Percentiles rank a stretch among this genome's conserved stretches.
phyloP scores from a whole-genome alignment of 1,140 invertebrate genomes.

The Zaprionus davidi region DNA sequence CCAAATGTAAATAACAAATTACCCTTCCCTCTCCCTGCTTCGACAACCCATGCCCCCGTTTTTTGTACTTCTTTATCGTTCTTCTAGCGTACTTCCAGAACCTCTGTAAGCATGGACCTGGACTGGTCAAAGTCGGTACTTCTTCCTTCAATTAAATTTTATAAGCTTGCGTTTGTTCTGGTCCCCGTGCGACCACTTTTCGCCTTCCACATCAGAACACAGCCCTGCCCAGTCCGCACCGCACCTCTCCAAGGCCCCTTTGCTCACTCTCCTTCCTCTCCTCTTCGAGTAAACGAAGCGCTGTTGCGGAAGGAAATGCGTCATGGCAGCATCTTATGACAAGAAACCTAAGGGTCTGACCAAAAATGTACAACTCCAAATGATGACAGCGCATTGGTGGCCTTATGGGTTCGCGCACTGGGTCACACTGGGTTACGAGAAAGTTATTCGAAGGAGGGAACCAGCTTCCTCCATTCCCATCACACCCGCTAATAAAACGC shows the following conservation, averaged over 20 bases:
- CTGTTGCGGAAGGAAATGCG: slow-evolving; percentile 56
- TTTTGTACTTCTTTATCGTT: background rate
- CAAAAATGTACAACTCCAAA: slow-evolving; percentile 66
- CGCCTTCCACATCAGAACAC: background rate
- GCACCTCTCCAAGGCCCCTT: too few relatives aligned
- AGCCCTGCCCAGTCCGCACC: background rate
- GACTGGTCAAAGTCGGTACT: slow-evolving; percentile 31
- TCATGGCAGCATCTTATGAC: slow-evolving; percentile 60
- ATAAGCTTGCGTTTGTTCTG: background rate
- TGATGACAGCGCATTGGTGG: slow-evolving; percentile 18
- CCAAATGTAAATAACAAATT: background rate
- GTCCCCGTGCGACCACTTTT: background rate
- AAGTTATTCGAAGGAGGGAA: background rate
- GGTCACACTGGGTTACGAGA: background rate
- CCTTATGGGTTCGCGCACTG: slow-evolving; percentile 1
- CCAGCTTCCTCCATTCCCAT: background rate
- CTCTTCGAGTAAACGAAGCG: background rate
- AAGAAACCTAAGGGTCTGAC: slow-evolving; percentile 40
- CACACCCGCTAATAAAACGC: slow-evolving; percentile 50
- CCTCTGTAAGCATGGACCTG: slow-evolving; percentile 31
- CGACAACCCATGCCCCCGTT: too few relatives aligned
- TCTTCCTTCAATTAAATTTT: slow-evolving; percentile 70
- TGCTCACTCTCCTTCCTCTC: background rate
- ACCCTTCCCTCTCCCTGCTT: too few relatives aligned
- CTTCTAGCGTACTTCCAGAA: slow-evolving; percentile 31